These are phyloP conservation scores for Meteorus colon DNA, from an alignment of 2,888 invertebrate species.

Conservation along the genomic window DNA sequence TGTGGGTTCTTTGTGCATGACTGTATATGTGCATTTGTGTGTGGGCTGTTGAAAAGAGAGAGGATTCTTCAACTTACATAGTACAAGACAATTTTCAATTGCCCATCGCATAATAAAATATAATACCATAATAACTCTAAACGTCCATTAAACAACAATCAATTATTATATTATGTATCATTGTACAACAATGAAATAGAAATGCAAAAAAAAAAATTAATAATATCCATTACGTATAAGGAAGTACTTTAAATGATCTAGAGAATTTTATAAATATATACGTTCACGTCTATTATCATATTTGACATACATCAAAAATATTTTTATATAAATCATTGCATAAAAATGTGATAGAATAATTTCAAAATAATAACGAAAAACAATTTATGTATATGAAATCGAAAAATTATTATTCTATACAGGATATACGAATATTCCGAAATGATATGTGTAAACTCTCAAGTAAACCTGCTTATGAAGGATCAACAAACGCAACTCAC, in stretches of 20 bases:
- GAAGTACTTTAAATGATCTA: conserved; percentile 24
- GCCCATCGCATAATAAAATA: background rate
- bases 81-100: background rate
- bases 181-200: conserved; percentile 1
- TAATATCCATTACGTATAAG: background rate
- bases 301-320: too few species aligned
- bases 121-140: background rate
- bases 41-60: conserved; percentile 22
- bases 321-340: background rate
- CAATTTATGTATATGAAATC: background rate
- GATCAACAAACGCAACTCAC: background rate
- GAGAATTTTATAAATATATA: background rate
- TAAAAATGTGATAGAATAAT: background rate
- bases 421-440: background rate
- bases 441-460: background rate
- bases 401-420: background rate
- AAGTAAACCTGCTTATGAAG: background rate
- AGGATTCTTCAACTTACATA: conserved; percentile 9
- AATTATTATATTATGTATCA: background rate
- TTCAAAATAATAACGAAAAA: background rate
- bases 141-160: background rate
- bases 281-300: background rate
- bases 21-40: background rate
- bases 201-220: background rate
- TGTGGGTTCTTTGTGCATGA: background rate